A percentile compares a stretch with the other conserved stretches of the same genome.
Evolutionary conservation across 2,113 vertebrate species (phyloP).

Genomic region (Eublepharis macularius): DNA sequence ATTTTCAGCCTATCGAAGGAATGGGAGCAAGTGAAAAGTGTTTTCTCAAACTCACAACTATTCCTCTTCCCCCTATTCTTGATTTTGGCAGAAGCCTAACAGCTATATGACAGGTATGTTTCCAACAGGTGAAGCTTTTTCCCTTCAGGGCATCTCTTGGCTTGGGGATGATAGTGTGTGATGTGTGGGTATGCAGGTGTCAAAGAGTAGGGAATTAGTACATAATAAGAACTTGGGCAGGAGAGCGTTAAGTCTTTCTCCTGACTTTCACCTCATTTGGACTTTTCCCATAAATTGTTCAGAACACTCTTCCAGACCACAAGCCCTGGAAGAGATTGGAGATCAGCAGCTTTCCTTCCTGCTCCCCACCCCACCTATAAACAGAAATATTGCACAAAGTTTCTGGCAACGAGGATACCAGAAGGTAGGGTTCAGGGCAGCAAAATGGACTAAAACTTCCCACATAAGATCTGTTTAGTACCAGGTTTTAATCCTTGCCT

Average conservation of each 20-base stretch:
- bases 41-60: neutral
- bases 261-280: neutral
- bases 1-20: too few species aligned
- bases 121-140: neutral
- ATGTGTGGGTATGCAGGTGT: neutral
- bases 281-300: neutral
- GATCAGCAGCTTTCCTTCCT: neutral
- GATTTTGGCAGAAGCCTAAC: neutral
- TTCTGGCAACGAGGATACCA: neutral
- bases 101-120: neutral
- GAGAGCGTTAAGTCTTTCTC: neutral
- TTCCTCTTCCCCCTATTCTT: too few species aligned
- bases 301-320: neutral
- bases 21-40: neutral
- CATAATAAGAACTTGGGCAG: neutral
- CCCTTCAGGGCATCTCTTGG: neutral
- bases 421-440: neutral
- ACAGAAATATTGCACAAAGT: neutral
- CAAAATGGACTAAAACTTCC: neutral
- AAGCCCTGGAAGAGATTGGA: neutral
- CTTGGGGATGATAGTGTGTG: neutral
- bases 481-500: neutral
- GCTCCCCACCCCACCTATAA: neutral
- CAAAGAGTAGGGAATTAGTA: neutral
- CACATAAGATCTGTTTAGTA: neutral